These are phyloP conservation scores for Callipepla californica DNA, from an alignment of 2,113 vertebrate genomes.

Conservation along the genomic window DNA sequence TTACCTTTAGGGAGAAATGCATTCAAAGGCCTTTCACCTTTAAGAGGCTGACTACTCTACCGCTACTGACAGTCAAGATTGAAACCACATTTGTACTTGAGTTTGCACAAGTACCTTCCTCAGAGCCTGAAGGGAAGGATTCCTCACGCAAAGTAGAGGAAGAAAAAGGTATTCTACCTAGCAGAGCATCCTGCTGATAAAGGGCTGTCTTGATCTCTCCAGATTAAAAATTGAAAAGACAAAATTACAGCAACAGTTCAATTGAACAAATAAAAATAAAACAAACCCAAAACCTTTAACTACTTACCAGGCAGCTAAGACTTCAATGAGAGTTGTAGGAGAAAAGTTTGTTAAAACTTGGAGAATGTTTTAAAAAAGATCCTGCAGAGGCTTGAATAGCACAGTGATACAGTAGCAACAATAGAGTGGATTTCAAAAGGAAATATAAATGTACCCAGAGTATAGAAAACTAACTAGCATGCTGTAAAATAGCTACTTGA, in stretches of 20 bases:
- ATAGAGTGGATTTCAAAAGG: not conserved
- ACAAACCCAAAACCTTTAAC: not conserved
- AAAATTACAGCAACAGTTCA: not conserved
- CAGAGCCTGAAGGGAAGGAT: not conserved
- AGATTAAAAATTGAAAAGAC: not conserved
- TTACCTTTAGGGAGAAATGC: not conserved
- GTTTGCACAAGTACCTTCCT: not conserved
- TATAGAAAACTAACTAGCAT: not conserved
- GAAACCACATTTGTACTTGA: not conserved
- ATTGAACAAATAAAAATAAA: not conserved
- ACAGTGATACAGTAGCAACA: not conserved
- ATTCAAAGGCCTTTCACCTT: not conserved
- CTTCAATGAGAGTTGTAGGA: not conserved
- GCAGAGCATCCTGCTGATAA: not conserved
- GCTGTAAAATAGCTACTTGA: not conserved
- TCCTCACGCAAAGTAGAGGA: not conserved
- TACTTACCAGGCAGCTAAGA: not conserved
- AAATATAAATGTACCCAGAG: constrained; percentile 12
- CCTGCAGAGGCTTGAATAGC: not conserved
- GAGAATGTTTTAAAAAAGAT: not conserved
- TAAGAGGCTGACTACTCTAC: not conserved
- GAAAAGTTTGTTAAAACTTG: not conserved
- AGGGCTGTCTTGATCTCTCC: not conserved
- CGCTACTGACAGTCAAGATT: not conserved
- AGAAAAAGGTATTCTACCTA: not conserved